phyloP scores from a whole-genome alignment of 2,888 invertebrate species.

The Nudaria mundana region DNA sequence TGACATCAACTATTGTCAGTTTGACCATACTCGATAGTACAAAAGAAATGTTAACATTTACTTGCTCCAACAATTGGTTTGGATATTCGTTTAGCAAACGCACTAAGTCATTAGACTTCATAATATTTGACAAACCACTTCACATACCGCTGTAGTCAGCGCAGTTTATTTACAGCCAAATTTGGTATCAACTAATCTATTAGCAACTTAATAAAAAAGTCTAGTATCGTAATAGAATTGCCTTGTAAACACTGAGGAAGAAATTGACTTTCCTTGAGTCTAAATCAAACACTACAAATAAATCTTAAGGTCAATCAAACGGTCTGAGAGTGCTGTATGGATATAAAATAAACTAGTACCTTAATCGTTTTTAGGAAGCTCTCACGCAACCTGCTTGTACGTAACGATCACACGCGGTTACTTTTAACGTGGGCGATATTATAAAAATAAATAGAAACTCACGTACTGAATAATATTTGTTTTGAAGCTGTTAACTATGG shows the following conservation, averaged over 20 bases:
- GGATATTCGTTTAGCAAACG: constrained; percentile 75
- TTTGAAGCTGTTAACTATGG: constrained; percentile 68
- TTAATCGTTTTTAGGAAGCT: constrained; percentile 49
- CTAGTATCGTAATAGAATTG: background rate
- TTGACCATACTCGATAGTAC: constrained; percentile 56
- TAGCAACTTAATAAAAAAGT: constrained; percentile 29
- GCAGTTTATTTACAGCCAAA: constrained; percentile 56
- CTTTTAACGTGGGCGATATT: constrained; percentile 62
- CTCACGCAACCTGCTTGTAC: constrained; percentile 52
- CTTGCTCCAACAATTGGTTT: constrained; percentile 60
- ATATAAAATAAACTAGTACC: no score
- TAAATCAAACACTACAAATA: no score
- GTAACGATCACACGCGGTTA: constrained; percentile 59
- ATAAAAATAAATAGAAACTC: constrained; percentile 74
- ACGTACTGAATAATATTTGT: constrained; percentile 73
- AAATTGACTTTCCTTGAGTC: background rate
- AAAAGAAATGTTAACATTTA: constrained; percentile 66
- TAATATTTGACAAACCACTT: constrained; percentile 58
- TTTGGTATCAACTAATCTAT: constrained; percentile 47
- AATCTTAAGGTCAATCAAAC: no score
- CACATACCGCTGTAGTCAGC: constrained; percentile 64
- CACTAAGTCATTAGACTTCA: constrained; percentile 51
- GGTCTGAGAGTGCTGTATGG: no score
- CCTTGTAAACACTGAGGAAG: background rate
- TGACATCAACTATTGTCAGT: constrained; percentile 25